These are phyloP conservation scores for Stigmatopora argus DNA, from an alignment of 2,113 vertebrate species.

Conservation along the genomic window DNA sequence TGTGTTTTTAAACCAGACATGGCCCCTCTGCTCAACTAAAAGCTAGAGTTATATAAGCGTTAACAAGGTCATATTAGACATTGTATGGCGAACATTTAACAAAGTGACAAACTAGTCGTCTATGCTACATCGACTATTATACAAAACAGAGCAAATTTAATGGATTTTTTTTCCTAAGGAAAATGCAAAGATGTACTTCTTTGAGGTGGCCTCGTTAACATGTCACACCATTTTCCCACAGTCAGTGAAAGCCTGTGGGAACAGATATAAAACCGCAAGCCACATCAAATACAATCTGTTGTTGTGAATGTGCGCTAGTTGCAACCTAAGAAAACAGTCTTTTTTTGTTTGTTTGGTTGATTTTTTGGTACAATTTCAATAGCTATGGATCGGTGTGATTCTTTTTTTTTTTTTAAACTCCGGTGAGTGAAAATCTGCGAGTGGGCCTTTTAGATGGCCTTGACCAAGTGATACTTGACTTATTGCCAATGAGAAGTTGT, in stretches of 20 bases:
- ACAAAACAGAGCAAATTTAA: constrained; percentile 28
- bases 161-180: constrained; percentile 52
- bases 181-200: constrained; percentile 82
- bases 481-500: too few relatives aligned
- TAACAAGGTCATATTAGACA: constrained; percentile 41
- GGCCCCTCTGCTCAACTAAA: constrained; percentile 22
- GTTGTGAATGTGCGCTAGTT: constrained; percentile 8
- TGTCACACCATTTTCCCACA: constrained; percentile 75
- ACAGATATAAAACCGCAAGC: constrained; percentile 19
- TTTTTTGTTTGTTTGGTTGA: background rate
- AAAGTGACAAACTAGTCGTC: constrained; percentile 23
- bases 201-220: constrained; percentile 86
- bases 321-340: constrained; percentile 14
- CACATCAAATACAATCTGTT: constrained; percentile 24
- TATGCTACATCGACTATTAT: constrained; percentile 8
- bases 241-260: constrained; percentile 68
- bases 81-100: constrained; percentile 21
- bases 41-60: constrained; percentile 32
- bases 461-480: background rate
- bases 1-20: constrained; percentile 47
- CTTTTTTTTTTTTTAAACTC: too few relatives aligned
- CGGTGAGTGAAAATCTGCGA: too few relatives aligned
- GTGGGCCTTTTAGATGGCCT: background rate
- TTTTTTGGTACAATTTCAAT: too few relatives aligned
- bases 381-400: too few relatives aligned